A percentile compares a stretch with the other conserved stretches of the same genome.
Evolutionary conservation across 2,113 vertebrate genomes (phyloP).

Genomic region (Acinonyx jubatus): DNA sequence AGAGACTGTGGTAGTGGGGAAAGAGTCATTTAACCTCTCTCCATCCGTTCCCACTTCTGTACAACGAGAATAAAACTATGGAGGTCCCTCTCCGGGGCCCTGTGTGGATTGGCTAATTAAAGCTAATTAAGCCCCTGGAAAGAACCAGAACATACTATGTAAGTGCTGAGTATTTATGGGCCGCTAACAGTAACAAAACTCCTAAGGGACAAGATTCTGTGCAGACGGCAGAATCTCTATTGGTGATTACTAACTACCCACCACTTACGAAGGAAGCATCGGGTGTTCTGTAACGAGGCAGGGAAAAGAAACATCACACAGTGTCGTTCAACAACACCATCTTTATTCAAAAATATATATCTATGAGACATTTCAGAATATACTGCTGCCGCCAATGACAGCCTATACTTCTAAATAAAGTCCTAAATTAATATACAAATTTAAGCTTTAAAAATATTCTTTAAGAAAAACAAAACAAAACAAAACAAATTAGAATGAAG

Average conservation of each 20-base stretch:
- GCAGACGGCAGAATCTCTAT: not conserved
- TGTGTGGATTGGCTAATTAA: slow-evolving; percentile 50
- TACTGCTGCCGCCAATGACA: slow-evolving; percentile 84
- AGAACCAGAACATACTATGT: slow-evolving; percentile 38
- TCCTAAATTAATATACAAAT: slow-evolving; percentile 88
- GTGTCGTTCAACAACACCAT: slow-evolving; percentile 84
- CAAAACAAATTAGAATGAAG: slow-evolving; percentile 59
- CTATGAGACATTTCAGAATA: slow-evolving; percentile 91
- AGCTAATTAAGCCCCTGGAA: slow-evolving; percentile 52
- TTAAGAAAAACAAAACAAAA: slow-evolving; percentile 77
- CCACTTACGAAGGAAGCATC: not conserved
- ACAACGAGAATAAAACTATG: slow-evolving; percentile 7
- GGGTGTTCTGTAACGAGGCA: fast-evolving
- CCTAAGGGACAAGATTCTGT: not conserved
- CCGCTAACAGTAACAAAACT: not conserved
- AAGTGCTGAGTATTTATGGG: slow-evolving; percentile 21
- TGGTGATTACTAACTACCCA: not conserved
- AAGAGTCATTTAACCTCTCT: not conserved
- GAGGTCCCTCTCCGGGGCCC: not conserved
- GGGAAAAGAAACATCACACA: slow-evolving; percentile 44
- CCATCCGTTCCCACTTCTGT: not conserved
- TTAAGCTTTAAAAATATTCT: slow-evolving; percentile 84
- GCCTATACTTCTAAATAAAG: slow-evolving; percentile 88
- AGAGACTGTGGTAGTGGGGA: not conserved
- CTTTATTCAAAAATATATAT: slow-evolving; percentile 92